Conservation (phyloP, 2,113 vertebrate genomes). For the Noctilio leporinus region DNA sequence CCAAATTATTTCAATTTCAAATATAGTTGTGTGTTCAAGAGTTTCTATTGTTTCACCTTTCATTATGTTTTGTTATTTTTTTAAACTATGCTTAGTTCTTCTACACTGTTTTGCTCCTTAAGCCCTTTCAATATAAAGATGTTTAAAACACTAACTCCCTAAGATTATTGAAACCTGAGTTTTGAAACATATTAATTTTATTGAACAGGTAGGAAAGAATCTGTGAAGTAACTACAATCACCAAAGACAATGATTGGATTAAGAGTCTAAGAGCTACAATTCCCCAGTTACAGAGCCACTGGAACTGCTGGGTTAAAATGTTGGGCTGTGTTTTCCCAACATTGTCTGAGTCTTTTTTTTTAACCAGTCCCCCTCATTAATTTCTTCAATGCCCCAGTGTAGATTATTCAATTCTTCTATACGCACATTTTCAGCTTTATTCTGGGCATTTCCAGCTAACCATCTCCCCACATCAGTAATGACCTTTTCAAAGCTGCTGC, state of each 20-base stretch:
- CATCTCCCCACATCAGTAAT: neutral
- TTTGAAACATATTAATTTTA: neutral
- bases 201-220: neutral
- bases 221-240: neutral
- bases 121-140: neutral
- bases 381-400: neutral
- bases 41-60: neutral
- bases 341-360: neutral
- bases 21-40: neutral
- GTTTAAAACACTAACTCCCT: neutral
- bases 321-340: neutral
- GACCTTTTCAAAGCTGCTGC: neutral
- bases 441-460: neutral
- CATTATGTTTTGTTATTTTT: neutral
- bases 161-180: slow-evolving; percentile 20
- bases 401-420: neutral
- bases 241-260: neutral
- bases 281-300: neutral
- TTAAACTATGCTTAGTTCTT: neutral
- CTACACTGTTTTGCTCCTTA: neutral
- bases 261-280: neutral
- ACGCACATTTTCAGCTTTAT: neutral
- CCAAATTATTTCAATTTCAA: neutral
- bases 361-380: neutral
- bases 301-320: neutral